These are phyloP conservation scores for Pseudanteris insignis DNA, from an alignment of 2,888 invertebrate genomes.

Conservation along the genomic window DNA sequence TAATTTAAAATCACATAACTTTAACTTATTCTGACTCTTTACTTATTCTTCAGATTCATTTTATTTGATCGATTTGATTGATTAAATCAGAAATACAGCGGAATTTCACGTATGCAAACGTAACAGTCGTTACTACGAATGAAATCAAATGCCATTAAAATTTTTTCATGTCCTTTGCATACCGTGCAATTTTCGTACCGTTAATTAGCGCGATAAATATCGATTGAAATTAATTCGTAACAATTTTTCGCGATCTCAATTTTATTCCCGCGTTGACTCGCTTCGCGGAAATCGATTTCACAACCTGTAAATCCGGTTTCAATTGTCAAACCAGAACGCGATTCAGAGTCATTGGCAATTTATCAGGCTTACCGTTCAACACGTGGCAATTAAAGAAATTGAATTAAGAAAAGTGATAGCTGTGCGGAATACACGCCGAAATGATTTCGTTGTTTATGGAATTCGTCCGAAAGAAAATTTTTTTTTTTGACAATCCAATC, in stretches of 20 bases:
- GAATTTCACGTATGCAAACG: slow-evolving; percentile 2
- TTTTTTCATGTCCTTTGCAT: slow-evolving; percentile 29
- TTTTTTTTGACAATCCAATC: too few relatives aligned
- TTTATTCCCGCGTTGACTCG: slow-evolving; percentile 36
- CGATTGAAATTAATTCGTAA: slow-evolving; percentile 33
- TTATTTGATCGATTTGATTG: slow-evolving; percentile 1
- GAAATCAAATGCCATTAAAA: slow-evolving; percentile 20
- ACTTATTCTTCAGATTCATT: too few relatives aligned
- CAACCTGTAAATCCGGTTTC: slow-evolving; percentile 38
- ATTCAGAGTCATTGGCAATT: slow-evolving; percentile 40
- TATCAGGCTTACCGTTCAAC: slow-evolving; percentile 34
- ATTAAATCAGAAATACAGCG: neutral
- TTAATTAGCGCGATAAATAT: slow-evolving; percentile 31
- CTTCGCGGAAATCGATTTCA: slow-evolving; percentile 48
- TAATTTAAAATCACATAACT: too few relatives aligned
- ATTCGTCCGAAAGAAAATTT: too few relatives aligned
- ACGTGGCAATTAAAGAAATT: slow-evolving; percentile 42
- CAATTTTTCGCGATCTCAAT: slow-evolving; percentile 35
- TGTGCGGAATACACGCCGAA: slow-evolving; percentile 1
- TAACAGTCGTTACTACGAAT: slow-evolving; percentile 1
- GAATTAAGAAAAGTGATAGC: slow-evolving; percentile 31
- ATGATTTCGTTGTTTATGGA: neutral
- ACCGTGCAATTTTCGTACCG: slow-evolving; percentile 10
- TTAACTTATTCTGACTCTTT: too few relatives aligned
- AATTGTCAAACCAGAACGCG: slow-evolving; percentile 45